Evolutionary conservation across 2,888 invertebrate genomes (phyloP), one percentile per base, ranked within the genome.

Genomic region (Drosophila suboccidentalis): DNA sequence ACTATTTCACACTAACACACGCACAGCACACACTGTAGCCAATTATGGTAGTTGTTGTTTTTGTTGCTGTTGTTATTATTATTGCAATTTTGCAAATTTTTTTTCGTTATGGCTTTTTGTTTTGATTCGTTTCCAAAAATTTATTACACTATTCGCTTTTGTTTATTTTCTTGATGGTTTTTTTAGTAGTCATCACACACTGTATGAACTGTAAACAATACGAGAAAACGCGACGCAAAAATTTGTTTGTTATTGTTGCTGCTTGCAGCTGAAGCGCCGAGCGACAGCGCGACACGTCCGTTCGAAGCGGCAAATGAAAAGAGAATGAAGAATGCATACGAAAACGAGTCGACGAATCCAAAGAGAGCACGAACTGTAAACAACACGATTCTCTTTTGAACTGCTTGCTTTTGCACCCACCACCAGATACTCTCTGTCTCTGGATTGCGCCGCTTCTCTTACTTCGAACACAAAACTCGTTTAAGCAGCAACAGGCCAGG

Each of bases 271-370:
- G 19, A 39, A 43, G 64, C 54, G 76, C 29, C 64, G 62, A 80
- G 67, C 79, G 76, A 70, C 65, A 71, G 67, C 71, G 78, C 80
- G 78, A 74, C 79, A 80, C 79, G 80, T 80, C 80, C 75, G 78
- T 70, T 68, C 80, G 65, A 57, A 63, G 46, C 80, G 71, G 75
- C 77, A 77, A 72, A 77, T 71, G 77, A 80, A 77, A 73, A 74
- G 74, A 80, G 80, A 79, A 80, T 79, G 77, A 77, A 66, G 62
- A 65, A 62, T 57, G 73, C 51, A 39, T 55, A 72, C 51, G 51
- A 59, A 72, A 61, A 15, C 65, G 71, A 75, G 32, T 50, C 49
- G 49, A 68, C 76, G 76, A 72, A 59, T 41, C 26, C 57, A 36
- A 58, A 58, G 55, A 36, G 55, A 32, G 41, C 59, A 9, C 26